A percentile compares a stretch with the other conserved stretches of the same genome.
phyloP scores from a whole-genome alignment of 2,888 invertebrate genomes.

The Amaurobius ferox region DNA sequence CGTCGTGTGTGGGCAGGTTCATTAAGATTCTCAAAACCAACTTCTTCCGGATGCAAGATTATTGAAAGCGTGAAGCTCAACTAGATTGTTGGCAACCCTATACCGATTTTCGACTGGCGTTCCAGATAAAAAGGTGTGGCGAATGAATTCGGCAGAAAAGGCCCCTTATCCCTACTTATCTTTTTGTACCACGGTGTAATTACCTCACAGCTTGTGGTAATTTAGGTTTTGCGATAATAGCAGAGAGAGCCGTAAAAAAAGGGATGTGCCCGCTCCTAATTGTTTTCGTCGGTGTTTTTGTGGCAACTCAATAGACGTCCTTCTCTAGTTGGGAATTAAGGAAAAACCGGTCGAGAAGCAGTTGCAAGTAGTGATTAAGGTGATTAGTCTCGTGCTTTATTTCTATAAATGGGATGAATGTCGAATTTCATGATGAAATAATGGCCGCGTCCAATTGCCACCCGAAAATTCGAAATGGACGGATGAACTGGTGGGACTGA shows the following conservation, averaged over 20 bases:
- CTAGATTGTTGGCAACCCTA: background rate
- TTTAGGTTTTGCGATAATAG: conserved; percentile 10
- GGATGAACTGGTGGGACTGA: too few relatives aligned
- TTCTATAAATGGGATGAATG: background rate
- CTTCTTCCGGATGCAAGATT: background rate
- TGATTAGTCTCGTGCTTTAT: conserved; percentile 1
- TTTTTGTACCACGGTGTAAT: background rate
- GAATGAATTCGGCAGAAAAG: background rate
- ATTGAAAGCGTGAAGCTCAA: background rate
- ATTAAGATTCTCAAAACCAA: too few relatives aligned
- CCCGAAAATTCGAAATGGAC: too few relatives aligned
- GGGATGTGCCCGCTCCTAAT: background rate
- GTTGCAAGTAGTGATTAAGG: background rate
- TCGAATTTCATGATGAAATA: conserved; percentile 2
- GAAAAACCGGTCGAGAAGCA: background rate
- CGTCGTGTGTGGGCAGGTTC: background rate
- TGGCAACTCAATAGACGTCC: background rate
- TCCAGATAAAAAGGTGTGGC: conserved; percentile 11
- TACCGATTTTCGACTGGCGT: background rate
- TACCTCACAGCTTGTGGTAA: background rate
- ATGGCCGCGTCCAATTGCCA: background rate
- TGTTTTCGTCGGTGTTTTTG: conserved; percentile 14
- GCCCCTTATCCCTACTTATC: background rate
- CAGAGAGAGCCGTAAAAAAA: background rate
- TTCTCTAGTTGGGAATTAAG: background rate